Conservation (phyloP, 2,797 vertebrate genomes). For the Chelon auratus region DNA sequence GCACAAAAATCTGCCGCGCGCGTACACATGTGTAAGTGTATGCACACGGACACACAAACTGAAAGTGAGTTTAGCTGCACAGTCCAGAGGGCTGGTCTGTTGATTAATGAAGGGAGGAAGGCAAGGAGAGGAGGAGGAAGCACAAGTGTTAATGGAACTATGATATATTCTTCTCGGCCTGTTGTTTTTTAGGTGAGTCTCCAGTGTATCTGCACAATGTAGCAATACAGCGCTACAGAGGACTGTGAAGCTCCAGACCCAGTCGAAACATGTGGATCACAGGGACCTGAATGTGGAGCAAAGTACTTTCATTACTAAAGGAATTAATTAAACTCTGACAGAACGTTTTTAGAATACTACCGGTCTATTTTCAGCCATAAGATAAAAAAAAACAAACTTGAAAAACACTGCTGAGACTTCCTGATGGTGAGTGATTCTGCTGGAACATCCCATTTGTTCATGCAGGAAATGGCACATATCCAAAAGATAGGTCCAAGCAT, state of each 20-base stretch:
- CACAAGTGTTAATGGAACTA: conserved; percentile 80
- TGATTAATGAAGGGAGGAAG: conserved; percentile 81
- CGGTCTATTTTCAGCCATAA: conserved; percentile 6
- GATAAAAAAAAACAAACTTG: neutral
- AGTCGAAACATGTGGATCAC: conserved; percentile 54
- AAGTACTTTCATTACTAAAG: conserved; percentile 24
- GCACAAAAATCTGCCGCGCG: conserved; percentile 15
- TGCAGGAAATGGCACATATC: neutral
- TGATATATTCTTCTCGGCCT: conserved; percentile 79
- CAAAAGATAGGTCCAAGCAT: too few relatives aligned
- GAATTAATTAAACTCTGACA: conserved; percentile 17
- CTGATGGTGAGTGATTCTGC: conserved; percentile 20
- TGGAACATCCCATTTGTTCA: conserved; percentile 47
- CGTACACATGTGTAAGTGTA: conserved; percentile 10
- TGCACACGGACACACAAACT: conserved; percentile 23
- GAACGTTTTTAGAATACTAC: conserved; percentile 3
- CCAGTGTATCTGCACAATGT: conserved; percentile 66
- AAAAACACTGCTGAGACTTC: conserved; percentile 28
- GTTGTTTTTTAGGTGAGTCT: conserved; percentile 74
- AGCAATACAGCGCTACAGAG: conserved; percentile 51
- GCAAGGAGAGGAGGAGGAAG: conserved; percentile 76
- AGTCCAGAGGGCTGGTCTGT: conserved; percentile 67
- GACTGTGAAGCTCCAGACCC: conserved; percentile 18
- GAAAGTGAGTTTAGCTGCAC: conserved; percentile 64
- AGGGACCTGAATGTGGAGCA: conserved; percentile 20